Percentiles rank a stretch among this genome's conserved stretches.
Conservation (phyloP, 2,888 invertebrate genomes). For the Isotomurus palustris region DNA sequence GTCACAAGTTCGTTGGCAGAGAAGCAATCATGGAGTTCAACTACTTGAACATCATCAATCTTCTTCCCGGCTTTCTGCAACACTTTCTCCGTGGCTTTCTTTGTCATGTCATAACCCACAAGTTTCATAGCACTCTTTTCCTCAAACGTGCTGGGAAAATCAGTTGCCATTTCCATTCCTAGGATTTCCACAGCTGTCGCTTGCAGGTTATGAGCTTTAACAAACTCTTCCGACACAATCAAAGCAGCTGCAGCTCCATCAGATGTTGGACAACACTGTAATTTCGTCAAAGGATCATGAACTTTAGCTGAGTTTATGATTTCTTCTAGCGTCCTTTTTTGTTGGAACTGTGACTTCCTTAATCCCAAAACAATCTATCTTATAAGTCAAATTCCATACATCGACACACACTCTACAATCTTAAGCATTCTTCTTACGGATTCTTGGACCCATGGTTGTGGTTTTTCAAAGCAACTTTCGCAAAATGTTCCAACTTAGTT, state of each 20-base stretch:
- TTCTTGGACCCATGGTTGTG: constrained; percentile 95
- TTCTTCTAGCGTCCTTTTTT: constrained; percentile 85
- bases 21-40: constrained; percentile 97
- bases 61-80: constrained; percentile 69
- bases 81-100: constrained; percentile 68
- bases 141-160: constrained; percentile 76
- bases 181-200: constrained; percentile 88
- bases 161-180: constrained; percentile 95
- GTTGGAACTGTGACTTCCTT: constrained; percentile 86
- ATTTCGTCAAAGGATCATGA: constrained; percentile 86
- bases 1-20: constrained; percentile 95
- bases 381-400: background rate
- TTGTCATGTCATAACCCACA: constrained; percentile 92
- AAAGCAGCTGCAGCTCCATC: constrained; percentile 89
- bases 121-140: constrained; percentile 75
- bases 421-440: constrained; percentile 61
- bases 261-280: constrained; percentile 97
- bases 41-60: constrained; percentile 81
- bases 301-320: constrained; percentile 82
- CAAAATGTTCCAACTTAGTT: constrained; percentile 85
- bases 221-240: constrained; percentile 85
- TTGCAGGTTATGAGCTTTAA: constrained; percentile 74
- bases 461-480: constrained; percentile 96
- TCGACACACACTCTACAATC: background rate
- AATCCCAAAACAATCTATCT: background rate